phyloP scores from a whole-genome alignment of 2,797 vertebrate species.

The Gambelia wislizenii region DNA sequence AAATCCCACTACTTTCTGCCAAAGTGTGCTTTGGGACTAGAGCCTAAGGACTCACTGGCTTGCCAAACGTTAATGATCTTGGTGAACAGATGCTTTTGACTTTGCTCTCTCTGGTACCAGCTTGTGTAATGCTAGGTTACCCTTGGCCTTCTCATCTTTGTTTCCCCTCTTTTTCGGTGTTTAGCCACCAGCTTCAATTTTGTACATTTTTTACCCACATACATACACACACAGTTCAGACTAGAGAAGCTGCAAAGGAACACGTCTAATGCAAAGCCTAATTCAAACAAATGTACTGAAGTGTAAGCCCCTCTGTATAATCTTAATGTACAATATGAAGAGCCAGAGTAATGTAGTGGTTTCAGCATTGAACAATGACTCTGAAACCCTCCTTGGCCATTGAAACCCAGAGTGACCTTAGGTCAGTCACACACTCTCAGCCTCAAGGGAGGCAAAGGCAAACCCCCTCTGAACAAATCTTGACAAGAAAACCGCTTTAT shows the following conservation, averaged over 20 bases:
- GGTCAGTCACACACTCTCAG: too few relatives aligned
- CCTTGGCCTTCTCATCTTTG: background rate
- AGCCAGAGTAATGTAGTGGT: too few relatives aligned
- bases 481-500: too few relatives aligned
- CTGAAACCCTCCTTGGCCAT: too few relatives aligned
- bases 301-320: background rate
- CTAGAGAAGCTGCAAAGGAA: background rate
- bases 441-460: too few relatives aligned
- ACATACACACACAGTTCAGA: background rate
- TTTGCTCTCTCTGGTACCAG: slow-evolving; percentile 1
- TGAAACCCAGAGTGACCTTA: too few relatives aligned
- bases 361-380: too few relatives aligned
- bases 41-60: slow-evolving; percentile 1
- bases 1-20: background rate
- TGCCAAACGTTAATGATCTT: slow-evolving; percentile 11
- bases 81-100: slow-evolving; percentile 7
- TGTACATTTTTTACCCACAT: background rate
- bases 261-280: background rate
- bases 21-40: slow-evolving; percentile 7
- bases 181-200: background rate
- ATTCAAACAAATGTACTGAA: background rate
- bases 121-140: background rate
- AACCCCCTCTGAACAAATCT: too few relatives aligned
- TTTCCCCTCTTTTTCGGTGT: background rate
- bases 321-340: background rate